Conservation (phyloP, 1,140 invertebrate genomes). For the Melanaphis sacchari region DNA sequence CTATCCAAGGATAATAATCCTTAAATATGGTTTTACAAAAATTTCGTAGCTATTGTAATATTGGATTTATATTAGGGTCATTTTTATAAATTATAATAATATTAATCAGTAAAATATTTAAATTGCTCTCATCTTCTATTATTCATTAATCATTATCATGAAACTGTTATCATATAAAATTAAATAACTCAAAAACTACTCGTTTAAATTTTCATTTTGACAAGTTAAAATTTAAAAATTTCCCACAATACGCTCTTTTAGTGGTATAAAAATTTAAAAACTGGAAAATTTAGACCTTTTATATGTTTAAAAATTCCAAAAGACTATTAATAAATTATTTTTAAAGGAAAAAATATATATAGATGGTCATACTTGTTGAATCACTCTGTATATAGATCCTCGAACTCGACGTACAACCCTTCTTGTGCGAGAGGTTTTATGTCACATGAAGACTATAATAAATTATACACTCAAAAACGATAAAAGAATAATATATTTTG, state of each 20-base stretch:
- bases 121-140: no score
- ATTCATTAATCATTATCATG: no score
- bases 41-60: neutral
- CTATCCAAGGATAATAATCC: neutral
- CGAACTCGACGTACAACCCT: neutral
- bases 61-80: neutral
- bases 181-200: neutral
- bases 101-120: no score
- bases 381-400: neutral
- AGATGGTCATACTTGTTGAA: neutral
- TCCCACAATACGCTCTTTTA: neutral
- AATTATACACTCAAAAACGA: slow-evolving; percentile 5
- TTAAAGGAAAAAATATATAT: neutral
- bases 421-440: neutral
- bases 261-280: neutral
- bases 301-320: neutral
- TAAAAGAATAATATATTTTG: slow-evolving; percentile 7
- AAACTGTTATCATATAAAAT: neutral
- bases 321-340: neutral
- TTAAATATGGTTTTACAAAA: neutral
- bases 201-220: neutral
- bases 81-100: neutral
- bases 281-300: neutral
- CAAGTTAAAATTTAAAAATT: neutral
- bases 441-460: neutral